These are phyloP conservation scores for Lepus timidus DNA, from an alignment of 2,113 vertebrate genomes.

Conservation along the genomic window DNA sequence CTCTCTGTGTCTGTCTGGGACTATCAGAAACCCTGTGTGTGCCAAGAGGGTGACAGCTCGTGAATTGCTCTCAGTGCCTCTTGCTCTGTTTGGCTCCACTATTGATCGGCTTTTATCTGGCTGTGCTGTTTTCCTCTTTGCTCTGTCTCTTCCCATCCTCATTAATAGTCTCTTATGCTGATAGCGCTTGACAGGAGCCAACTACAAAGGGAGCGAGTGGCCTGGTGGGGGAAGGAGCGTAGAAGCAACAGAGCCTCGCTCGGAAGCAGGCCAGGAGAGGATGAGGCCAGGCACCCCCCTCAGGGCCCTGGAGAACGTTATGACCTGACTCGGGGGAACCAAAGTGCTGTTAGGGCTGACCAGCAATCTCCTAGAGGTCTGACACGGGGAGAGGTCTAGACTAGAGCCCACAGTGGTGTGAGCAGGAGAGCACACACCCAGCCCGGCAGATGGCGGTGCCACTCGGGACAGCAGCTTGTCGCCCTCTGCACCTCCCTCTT, in stretches of 20 bases:
- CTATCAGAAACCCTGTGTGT: neutral
- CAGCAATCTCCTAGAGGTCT: slow-evolving; percentile 14
- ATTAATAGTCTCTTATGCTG: slow-evolving; percentile 68
- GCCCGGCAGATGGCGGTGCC: neutral
- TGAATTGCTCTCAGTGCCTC: slow-evolving; percentile 73
- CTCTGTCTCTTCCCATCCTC: slow-evolving; percentile 74
- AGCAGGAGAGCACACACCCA: neutral
- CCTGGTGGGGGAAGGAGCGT: neutral
- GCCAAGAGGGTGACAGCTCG: slow-evolving; percentile 40
- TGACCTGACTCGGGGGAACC: neutral
- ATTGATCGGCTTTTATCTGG: slow-evolving; percentile 66
- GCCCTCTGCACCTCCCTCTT: neutral
- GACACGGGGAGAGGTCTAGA: neutral
- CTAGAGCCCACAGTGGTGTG: neutral
- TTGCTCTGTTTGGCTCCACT: slow-evolving; percentile 62
- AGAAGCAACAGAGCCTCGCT: neutral
- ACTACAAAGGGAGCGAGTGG: slow-evolving; percentile 45
- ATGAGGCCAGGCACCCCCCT: neutral
- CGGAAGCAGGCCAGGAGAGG: neutral
- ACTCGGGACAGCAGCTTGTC: neutral
- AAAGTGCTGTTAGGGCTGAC: slow-evolving; percentile 19
- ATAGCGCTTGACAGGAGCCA: slow-evolving; percentile 50
- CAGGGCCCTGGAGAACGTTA: neutral
- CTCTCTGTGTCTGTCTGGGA: neutral
- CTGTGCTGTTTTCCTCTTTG: slow-evolving; percentile 59